Evolutionary conservation across 2,888 invertebrate genomes (phyloP), one percentile per base, ranked within the genome.

Genomic region (Euzophera pinguis): DNA sequence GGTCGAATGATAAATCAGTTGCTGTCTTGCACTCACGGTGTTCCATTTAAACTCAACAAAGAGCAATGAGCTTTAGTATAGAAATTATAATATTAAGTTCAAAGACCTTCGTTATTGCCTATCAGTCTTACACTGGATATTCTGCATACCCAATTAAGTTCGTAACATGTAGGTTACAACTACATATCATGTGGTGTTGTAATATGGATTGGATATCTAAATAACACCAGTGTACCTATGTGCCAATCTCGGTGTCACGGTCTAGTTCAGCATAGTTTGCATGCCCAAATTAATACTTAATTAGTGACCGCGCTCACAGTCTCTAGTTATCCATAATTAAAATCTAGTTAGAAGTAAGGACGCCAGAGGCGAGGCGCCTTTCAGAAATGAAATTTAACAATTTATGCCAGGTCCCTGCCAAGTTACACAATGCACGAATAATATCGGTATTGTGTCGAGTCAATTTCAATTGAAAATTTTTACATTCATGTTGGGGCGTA

Each of bases 351-450:
- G 72, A 80, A 84, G 76, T 76, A 75, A 67, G 69, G 70, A 70
- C 73, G 77, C 78, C 58, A 60, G 73, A 69, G 74, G 73, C 71
- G 70, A 75, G 75, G 73, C 75, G 78, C 78, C 75, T 77, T 80
- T 73, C 78, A 77, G 76, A 74, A 80, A 86, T 86, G 78, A 78
- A 83, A 84, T 87, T 87, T 87, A 87, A 87, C 86, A 82, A 86
- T 87, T 87, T 85, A 87, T 83, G 77, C 75, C 69, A 77, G 84
- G 78, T 73, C 69, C 10, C 32, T 32, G 8, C 1, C 5, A 32
- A 32, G 32, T 9, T 71, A 67, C 64, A 61, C 16, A 16, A 63
- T 59, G 60, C 58, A 53, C 59, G 59, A 60, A 42, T 50, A 41
- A 50, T n/a, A 41, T 1, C 1, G 22, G 10, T n/a, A n/a, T n/a